Conservation (phyloP, 1,140 invertebrate species). For the Dinoponera quadriceps region DNA sequence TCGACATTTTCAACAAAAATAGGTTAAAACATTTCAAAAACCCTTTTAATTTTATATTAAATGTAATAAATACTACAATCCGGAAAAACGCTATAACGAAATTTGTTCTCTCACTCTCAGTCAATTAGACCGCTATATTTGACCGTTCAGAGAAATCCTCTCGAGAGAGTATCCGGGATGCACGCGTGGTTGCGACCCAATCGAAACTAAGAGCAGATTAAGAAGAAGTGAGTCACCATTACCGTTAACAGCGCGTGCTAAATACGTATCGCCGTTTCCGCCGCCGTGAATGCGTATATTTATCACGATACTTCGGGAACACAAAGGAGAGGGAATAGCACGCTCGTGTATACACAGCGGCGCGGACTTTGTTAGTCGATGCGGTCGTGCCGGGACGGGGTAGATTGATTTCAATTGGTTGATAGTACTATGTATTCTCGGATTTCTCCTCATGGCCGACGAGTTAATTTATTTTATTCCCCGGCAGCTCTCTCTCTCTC, state of each 20-base stretch:
- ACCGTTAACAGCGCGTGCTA: constrained; percentile 18
- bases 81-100: too few species aligned
- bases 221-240: constrained; percentile 11
- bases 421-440: constrained; percentile 42
- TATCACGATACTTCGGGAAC: constrained; percentile 37
- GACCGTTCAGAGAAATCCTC: neutral
- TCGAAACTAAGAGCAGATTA: constrained; percentile 1
- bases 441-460: constrained; percentile 21
- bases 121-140: too few species aligned
- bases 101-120: too few species aligned
- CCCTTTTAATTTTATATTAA: too few species aligned
- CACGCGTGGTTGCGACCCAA: neutral
- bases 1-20: too few species aligned
- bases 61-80: too few species aligned
- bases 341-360: constrained; percentile 2
- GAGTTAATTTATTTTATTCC: constrained; percentile 42
- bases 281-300: constrained; percentile 30
- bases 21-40: too few species aligned
- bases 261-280: constrained; percentile 13
- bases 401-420: constrained; percentile 49
- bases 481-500: neutral
- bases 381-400: neutral
- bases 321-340: constrained; percentile 2
- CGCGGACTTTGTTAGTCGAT: constrained; percentile 23
- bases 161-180: neutral